phyloP scores from a whole-genome alignment of 2,113 vertebrate genomes.

The Caranx melampygus region DNA sequence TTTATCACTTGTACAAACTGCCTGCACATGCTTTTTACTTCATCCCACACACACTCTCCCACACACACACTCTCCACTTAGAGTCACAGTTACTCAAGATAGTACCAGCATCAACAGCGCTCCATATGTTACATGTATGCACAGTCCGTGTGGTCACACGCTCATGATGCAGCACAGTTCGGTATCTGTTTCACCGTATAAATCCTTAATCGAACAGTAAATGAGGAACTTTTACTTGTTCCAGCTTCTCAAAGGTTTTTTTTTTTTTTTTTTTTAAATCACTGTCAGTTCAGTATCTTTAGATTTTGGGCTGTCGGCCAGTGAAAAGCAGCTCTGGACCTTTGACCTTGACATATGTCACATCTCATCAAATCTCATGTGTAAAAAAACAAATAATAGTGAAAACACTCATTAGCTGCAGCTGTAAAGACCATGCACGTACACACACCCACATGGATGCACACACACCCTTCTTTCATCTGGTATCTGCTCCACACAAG shows the following conservation, averaged over 20 bases:
- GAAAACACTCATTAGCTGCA: not conserved
- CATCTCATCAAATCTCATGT: not conserved
- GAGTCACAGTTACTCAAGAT: not conserved
- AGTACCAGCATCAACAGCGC: too few relatives aligned
- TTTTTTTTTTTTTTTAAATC: not conserved
- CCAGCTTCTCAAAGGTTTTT: not conserved
- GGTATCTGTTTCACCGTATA: not conserved
- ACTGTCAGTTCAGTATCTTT: not conserved
- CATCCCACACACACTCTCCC: not conserved
- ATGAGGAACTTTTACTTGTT: not conserved
- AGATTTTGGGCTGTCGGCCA: not conserved
- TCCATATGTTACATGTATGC: not conserved
- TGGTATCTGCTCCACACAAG: not conserved
- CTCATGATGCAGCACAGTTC: not conserved
- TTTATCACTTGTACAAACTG: constrained; percentile 23
- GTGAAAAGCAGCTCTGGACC: not conserved
- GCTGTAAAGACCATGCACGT: not conserved
- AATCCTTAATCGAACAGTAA: not conserved
- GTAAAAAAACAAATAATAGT: not conserved
- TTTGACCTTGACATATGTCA: not conserved
- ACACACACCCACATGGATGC: not conserved
- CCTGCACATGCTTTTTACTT: constrained; percentile 3
- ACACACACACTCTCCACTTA: not conserved
- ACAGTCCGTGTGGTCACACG: not conserved
- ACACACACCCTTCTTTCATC: too few relatives aligned